phyloP scores from a whole-genome alignment of 2,113 vertebrate species.

The Cochlearius cochlearius region DNA sequence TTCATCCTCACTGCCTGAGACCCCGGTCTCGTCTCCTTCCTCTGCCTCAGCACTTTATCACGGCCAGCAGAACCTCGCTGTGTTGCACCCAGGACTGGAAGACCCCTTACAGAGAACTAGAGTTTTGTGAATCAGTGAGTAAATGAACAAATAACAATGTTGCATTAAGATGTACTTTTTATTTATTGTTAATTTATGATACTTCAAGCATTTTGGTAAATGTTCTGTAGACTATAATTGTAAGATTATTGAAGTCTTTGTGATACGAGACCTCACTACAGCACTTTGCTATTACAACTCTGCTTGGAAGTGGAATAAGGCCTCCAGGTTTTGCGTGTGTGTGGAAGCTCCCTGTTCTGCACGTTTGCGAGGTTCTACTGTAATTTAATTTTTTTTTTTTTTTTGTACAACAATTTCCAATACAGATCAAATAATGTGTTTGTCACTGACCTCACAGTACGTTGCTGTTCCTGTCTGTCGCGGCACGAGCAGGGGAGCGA shows the following conservation, averaged over 20 bases:
- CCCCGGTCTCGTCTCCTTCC: constrained; percentile 38
- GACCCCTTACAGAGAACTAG: neutral
- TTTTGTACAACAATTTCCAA: constrained; percentile 51
- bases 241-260: constrained; percentile 36
- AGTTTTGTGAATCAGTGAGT: neutral
- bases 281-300: constrained; percentile 59
- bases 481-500: constrained; percentile 59
- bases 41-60: constrained; percentile 79
- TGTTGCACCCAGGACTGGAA: constrained; percentile 50
- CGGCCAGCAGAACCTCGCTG: constrained; percentile 61
- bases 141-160: neutral
- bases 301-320: constrained; percentile 48
- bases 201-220: constrained; percentile 58
- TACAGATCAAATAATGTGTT: constrained; percentile 19
- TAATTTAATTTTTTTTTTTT: neutral
- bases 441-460: constrained; percentile 64
- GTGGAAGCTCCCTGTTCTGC: constrained; percentile 59
- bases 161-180: neutral
- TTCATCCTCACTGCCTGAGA: constrained; percentile 46
- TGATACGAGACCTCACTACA: constrained; percentile 61
- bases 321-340: constrained; percentile 40
- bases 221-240: constrained; percentile 31
- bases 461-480: constrained; percentile 52
- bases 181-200: constrained; percentile 67
- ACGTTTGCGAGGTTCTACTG: constrained; percentile 61